Base-by-base conservation (phyloP, 2,797 vertebrate species). In the Xiphorhynchus erythropygius region DNA sequence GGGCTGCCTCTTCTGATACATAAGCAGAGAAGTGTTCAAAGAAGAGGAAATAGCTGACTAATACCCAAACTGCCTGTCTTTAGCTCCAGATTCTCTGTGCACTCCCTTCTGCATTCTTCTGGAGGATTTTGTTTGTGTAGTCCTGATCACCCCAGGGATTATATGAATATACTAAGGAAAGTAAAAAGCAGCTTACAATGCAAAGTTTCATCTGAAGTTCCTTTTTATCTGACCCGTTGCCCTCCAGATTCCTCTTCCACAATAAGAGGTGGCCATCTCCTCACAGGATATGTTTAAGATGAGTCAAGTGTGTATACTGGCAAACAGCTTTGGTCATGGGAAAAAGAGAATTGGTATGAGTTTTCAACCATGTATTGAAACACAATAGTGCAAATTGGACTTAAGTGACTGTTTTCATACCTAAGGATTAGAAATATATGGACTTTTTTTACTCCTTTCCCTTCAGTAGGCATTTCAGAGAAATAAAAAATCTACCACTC, bases 361-460 rank as follows among this genome's bases (percentile, higher is more conserved):
- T 73, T 60, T 78, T 81, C 27, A 87, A 32, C 4, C 15, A 13
- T 25, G 10, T 8, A 49, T 42, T 7, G 18, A 84, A 90, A 56
- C 0, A 2, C 16, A 84, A 11, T 27, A 50, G 10, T 70, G 9
- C 11, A 70, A 30, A 13, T 10, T 80, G 52, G 32, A 64, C 25
- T 41, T 60, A 11, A 8, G 39, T 53, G 15, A 60, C 5, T 5
- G 2, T n/a, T 75, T 53, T 53, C 13, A 42, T 22, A 30, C 13
- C 22, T 80, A 57, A 55, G 30, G 23, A 0, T 41, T 74, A 71
- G 69, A 81, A 78, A 67, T 10, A 3, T 57, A 8, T 11, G 37
- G 27, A 4, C 16, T 16, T 3, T 17, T 35, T 30, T 3, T 6
- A 8, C 1, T 3, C 12, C 18, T 35, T 3, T 67, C 4, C 8